Conservation (phyloP, 2,888 invertebrate species). For the Perizoma flavofasciatum region DNA sequence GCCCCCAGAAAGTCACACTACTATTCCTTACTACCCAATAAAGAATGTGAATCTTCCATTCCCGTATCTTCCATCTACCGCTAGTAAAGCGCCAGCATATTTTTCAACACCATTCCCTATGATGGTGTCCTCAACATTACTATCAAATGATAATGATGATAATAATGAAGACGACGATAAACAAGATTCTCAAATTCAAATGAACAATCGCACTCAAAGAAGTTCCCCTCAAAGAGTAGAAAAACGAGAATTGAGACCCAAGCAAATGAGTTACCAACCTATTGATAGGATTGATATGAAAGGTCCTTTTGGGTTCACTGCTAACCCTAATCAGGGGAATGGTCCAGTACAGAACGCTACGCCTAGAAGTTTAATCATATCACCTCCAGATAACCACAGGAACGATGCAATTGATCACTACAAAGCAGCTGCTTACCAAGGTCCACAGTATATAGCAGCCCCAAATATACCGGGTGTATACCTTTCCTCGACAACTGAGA, state of each 20-base stretch:
- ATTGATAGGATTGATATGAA: constrained; percentile 68
- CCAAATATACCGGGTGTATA: constrained; percentile 62
- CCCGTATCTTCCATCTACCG: constrained; percentile 66
- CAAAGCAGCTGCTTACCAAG: constrained; percentile 58
- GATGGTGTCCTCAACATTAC: constrained; percentile 59
- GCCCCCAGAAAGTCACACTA: constrained; percentile 69
- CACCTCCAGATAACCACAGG: constrained; percentile 19
- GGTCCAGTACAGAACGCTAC: constrained; percentile 51
- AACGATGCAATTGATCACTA: constrained; percentile 55
- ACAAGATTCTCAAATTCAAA: constrained; percentile 36
- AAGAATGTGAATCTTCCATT: constrained; percentile 65
- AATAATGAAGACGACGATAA: constrained; percentile 52
- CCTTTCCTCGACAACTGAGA: constrained; percentile 74
- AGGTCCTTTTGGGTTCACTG: constrained; percentile 48
- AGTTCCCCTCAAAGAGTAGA: constrained; percentile 40
- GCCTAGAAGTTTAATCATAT: constrained; percentile 55
- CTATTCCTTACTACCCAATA: constrained; percentile 63
- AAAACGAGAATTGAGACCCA: constrained; percentile 55
- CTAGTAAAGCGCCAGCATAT: constrained; percentile 60
- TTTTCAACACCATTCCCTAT: constrained; percentile 65
- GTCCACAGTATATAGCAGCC: constrained; percentile 59
- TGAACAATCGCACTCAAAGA: constrained; percentile 53
- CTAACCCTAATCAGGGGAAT: constrained; percentile 35
- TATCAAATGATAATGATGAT: constrained; percentile 55
- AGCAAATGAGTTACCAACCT: constrained; percentile 56